phyloP scores from a whole-genome alignment of 2,888 invertebrate genomes.

The Myathropa florea region DNA sequence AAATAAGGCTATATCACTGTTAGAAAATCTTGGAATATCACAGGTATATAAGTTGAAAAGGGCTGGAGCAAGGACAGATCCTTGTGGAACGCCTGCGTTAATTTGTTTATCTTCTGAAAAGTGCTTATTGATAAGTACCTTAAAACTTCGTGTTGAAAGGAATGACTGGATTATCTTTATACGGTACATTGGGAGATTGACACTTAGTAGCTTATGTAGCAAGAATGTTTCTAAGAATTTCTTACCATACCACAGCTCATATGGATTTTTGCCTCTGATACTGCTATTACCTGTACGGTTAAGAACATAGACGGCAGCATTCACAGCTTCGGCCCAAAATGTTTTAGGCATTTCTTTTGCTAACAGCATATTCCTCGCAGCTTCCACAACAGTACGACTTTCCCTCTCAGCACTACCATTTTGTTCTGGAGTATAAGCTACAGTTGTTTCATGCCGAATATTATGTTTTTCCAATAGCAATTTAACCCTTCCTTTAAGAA shows the following conservation, averaged over 20 bases:
- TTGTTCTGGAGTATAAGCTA: slow-evolving; percentile 36
- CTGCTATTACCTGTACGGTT: slow-evolving; percentile 11
- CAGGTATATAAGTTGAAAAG: not conserved
- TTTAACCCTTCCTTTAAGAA: slow-evolving; percentile 9
- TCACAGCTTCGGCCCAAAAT: slow-evolving; percentile 33
- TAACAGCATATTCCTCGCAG: slow-evolving; percentile 23
- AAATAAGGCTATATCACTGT: not conserved
- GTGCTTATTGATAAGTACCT: not conserved
- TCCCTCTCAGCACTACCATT: slow-evolving; percentile 39
- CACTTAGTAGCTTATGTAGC: not conserved
- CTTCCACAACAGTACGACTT: slow-evolving; percentile 27
- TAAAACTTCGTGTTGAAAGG: not conserved
- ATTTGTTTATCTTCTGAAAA: not conserved
- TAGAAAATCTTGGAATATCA: not conserved
- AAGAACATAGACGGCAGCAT: slow-evolving; percentile 20
- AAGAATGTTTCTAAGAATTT: too few relatives aligned
- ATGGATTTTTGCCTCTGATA: slow-evolving; percentile 12
- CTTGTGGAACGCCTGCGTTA: not conserved
- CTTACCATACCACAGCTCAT: not conserved
- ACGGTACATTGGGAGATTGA: not conserved
- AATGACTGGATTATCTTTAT: too few relatives aligned
- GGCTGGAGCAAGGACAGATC: not conserved
- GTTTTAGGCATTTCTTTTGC: slow-evolving; percentile 11
- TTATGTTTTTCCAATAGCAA: slow-evolving; percentile 7
- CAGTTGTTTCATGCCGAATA: slow-evolving; percentile 21